These are phyloP conservation scores for Leucoma salicis DNA, from an alignment of 2,888 invertebrate genomes.

Conservation along the genomic window DNA sequence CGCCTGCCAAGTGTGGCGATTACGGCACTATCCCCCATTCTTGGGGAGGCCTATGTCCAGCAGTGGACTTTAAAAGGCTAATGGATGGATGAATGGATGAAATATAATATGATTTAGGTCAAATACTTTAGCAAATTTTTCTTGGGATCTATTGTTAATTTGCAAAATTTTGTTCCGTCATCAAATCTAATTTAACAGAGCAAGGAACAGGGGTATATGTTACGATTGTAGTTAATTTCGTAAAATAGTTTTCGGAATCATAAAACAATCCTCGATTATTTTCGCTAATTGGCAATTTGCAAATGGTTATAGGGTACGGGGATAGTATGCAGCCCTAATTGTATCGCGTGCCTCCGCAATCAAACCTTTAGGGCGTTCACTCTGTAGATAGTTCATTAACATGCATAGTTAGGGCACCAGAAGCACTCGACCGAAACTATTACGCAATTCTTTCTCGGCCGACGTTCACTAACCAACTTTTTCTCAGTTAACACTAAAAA, in stretches of 20 bases:
- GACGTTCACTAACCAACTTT: conserved; percentile 25
- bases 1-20: no score
- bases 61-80: no score
- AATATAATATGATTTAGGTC: no score
- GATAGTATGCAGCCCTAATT: conserved; percentile 18
- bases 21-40: no score
- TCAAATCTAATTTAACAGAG: no score
- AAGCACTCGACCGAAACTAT: conserved; percentile 36
- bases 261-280: neutral
- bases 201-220: no score
- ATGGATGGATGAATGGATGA: no score
- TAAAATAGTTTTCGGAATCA: neutral
- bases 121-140: no score
- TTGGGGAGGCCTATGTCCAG: no score
- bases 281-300: neutral
- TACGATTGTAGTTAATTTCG: no score
- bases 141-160: no score
- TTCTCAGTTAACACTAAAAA: conserved; percentile 2
- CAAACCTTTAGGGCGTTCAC: conserved; percentile 39
- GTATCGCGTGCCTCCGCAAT: conserved; percentile 31
- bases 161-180: no score
- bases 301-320: neutral
- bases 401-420: conserved; percentile 34
- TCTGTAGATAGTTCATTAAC: conserved; percentile 42
- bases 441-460: conserved; percentile 37